These are phyloP conservation scores for Lycopodina hypogea DNA, from an alignment of 37 sponge, comb jelly and placozoan genomes.

Conservation along the genomic window DNA sequence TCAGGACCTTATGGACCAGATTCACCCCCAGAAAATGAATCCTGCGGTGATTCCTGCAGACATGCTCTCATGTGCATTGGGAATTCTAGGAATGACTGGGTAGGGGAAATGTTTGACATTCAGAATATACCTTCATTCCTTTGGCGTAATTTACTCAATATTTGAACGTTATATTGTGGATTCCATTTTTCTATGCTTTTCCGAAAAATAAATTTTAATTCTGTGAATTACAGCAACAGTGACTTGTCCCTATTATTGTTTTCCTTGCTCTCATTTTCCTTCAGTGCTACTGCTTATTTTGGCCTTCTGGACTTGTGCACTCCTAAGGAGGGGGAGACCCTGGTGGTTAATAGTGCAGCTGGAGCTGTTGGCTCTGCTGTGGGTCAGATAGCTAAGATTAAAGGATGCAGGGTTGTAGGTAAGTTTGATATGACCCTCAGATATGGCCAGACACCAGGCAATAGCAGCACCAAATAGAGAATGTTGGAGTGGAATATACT, in stretches of 20 bases:
- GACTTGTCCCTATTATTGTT: too few relatives aligned
- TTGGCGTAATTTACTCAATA: too few relatives aligned
- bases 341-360: constrained; percentile 84
- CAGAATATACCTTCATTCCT: too few relatives aligned
- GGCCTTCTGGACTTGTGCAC: constrained; percentile 66
- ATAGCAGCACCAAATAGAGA: too few relatives aligned
- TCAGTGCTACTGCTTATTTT: constrained; percentile 89
- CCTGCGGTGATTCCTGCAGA: neutral
- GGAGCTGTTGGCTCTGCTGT: constrained; percentile 91
- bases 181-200: neutral
- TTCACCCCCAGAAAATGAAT: constrained; percentile 18
- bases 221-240: neutral
- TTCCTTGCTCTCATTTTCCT: neutral
- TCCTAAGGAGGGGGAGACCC: constrained; percentile 83
- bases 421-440: neutral
- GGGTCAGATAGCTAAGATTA: constrained; percentile 83
- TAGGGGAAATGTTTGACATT: constrained; percentile 6
- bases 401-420: constrained; percentile 84
- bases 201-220: too few relatives aligned
- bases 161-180: too few relatives aligned
- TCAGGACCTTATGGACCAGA: neutral
- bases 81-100: constrained; percentile 93
- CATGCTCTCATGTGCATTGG: constrained; percentile 57
- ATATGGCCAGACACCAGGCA: too few relatives aligned
- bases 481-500: too few relatives aligned